phyloP scores from a whole-genome alignment of 2,797 vertebrate genomes.

The Pipistrellus pygmaeus region DNA sequence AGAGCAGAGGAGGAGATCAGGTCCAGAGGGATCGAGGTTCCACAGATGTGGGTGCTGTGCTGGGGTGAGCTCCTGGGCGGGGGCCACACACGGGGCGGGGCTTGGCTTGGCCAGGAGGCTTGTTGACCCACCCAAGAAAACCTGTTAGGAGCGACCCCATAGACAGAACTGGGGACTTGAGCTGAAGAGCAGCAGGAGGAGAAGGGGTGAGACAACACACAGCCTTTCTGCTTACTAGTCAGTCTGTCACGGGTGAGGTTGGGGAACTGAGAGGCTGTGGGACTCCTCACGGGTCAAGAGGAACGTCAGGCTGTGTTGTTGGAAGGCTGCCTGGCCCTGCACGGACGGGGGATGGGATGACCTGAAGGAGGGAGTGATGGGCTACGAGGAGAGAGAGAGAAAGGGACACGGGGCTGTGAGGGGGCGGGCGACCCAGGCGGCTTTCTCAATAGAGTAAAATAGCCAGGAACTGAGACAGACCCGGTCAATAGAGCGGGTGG shows the following conservation, averaged over 20 bases:
- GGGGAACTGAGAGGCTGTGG: not conserved
- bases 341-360: not conserved
- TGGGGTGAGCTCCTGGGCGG: not conserved
- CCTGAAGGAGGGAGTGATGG: not conserved
- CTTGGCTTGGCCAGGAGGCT: not conserved
- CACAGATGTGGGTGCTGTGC: not conserved
- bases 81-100: not conserved
- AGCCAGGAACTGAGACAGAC: not conserved
- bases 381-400: not conserved
- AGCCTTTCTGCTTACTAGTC: not conserved
- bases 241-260: not conserved
- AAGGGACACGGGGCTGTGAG: not conserved
- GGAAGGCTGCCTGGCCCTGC: not conserved
- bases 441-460: not conserved
- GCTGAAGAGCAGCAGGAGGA: not conserved
- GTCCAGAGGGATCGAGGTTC: not conserved
- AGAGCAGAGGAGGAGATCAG: not conserved
- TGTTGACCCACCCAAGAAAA: not conserved
- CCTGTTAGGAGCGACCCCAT: not conserved
- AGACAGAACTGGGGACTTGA: constrained; percentile 1
- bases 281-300: constrained; percentile 16
- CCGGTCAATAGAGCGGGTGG: not conserved
- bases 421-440: not conserved
- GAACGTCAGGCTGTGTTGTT: constrained; percentile 1
- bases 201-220: not conserved